Conservation (phyloP, 1,140 invertebrate species). For the Drosophila auraria region DNA sequence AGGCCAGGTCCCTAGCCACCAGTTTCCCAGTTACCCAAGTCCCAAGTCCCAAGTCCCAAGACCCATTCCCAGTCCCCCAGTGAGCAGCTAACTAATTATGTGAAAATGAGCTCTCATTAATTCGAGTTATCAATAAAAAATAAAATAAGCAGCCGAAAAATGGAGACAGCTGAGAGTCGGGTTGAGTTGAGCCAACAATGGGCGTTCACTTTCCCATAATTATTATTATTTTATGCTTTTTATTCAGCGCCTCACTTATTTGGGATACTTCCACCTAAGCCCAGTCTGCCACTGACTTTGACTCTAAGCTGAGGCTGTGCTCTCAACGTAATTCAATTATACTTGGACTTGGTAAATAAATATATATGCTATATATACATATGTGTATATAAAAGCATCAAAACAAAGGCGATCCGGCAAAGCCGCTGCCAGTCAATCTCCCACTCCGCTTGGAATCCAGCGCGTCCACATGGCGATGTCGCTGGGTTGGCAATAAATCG, state of each 20-base stretch:
- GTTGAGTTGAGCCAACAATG: constrained; percentile 52
- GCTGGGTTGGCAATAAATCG: constrained; percentile 67
- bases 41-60: too few relatives aligned
- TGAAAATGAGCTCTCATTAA: constrained; percentile 54
- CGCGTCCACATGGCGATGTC: constrained; percentile 49
- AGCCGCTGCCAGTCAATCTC: constrained; percentile 12
- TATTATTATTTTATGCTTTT: constrained; percentile 58
- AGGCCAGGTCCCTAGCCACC: too few relatives aligned
- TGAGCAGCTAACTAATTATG: constrained; percentile 33
- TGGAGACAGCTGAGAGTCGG: constrained; percentile 10
- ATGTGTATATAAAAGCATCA: constrained; percentile 9
- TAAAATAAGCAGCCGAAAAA: constrained; percentile 47
- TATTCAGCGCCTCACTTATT: constrained; percentile 28
- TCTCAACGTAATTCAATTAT: constrained; percentile 77
- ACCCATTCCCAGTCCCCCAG: constrained; percentile 26
- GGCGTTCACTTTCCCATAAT: constrained; percentile 78
- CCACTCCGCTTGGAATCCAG: constrained; percentile 38
- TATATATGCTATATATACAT: not conserved
- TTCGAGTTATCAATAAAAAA: constrained; percentile 51
- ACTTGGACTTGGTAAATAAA: not conserved
- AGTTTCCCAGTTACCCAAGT: not conserved
- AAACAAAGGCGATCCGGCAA: constrained; percentile 68
- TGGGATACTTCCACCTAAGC: constrained; percentile 32
- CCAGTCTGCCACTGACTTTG: not conserved
- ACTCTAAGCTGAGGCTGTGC: constrained; percentile 12